Evolutionary conservation across 2,113 vertebrate species (phyloP), one percentile per base, ranked within the genome.

Genomic region (Pollimyrus isidori): DNA sequence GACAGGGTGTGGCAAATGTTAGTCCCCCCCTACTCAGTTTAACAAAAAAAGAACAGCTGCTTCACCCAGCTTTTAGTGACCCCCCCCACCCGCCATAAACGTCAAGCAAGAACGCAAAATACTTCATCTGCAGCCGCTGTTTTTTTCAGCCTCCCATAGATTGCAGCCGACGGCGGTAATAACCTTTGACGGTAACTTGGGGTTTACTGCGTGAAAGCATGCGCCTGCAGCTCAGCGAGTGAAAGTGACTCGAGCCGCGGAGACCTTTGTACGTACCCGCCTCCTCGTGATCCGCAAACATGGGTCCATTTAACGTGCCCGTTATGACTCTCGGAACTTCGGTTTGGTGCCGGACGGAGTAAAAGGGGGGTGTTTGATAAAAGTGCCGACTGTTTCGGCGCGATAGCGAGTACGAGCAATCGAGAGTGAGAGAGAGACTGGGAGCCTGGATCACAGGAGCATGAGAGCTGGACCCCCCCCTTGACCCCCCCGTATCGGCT

Each of bases 211-310:
- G 11, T 46, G 35, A 46, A 23, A n/a, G 42, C 15, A 4, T 23
- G 82, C 35, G 0, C 39, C 19, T n/a, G 4, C 49, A 21, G 42
- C 30, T 3, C 50, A 30, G 48, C 42, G 85, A 35, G 23, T 19
- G n/a, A 35, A 39, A 21, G 53, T 3, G 21, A 7, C 53, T 7
- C 15, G 45, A 35, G 21, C 19, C 26, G 6, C 19, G n/a, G 26
- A 82, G 58, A 89, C 50, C 46, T 6, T 30, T 23, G 92, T 93
- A 86, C 92, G 48, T 96, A 96, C 96, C 96, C 92, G 92, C 56
- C 89, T 93, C 91, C 92, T 94, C 89, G 90, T 90, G 86, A 94
- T 92, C 87, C 93, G 91, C 92, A 96, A 95, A 92, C 95, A 96
- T 4, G 89, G 91, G 88, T 92, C 93, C 94, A 96, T 95, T 62